Evolutionary conservation across 2,888 invertebrate genomes (phyloP).

Genomic region (Cecidostiba fungosa): DNA sequence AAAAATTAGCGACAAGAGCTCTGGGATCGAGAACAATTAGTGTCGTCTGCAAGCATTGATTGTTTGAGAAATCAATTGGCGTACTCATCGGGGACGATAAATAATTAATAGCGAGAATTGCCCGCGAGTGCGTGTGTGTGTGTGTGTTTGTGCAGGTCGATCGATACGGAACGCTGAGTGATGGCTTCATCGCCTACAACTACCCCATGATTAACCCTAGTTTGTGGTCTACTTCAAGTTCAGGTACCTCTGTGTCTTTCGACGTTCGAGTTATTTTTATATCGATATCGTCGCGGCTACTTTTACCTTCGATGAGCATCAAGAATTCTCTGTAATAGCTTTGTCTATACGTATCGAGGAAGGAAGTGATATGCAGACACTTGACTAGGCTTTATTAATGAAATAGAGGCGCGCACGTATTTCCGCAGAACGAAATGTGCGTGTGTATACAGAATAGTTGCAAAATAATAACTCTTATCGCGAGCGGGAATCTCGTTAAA

Average conservation of each 20-base stretch:
- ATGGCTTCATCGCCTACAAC: not conserved
- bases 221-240: not conserved
- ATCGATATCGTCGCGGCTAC: too few species aligned
- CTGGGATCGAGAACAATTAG: not conserved
- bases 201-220: conserved; percentile 9
- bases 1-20: not conserved
- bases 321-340: too few species aligned
- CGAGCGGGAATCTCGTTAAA: not conserved
- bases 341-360: too few species aligned
- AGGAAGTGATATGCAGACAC: too few species aligned
- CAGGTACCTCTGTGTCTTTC: not conserved
- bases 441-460: not conserved
- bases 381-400: not conserved
- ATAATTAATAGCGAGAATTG: conserved; percentile 42
- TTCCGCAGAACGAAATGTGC: not conserved
- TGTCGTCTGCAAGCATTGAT: not conserved
- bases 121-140: not conserved
- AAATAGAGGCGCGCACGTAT: not conserved
- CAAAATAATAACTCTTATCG: not conserved
- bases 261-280: not conserved
- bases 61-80: conserved; percentile 41
- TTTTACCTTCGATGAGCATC: too few species aligned
- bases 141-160: not conserved
- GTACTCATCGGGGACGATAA: conserved; percentile 23
- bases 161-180: not conserved